phyloP scores from a whole-genome alignment of 2,888 invertebrate species.

The Zygogramma bicolorata region DNA sequence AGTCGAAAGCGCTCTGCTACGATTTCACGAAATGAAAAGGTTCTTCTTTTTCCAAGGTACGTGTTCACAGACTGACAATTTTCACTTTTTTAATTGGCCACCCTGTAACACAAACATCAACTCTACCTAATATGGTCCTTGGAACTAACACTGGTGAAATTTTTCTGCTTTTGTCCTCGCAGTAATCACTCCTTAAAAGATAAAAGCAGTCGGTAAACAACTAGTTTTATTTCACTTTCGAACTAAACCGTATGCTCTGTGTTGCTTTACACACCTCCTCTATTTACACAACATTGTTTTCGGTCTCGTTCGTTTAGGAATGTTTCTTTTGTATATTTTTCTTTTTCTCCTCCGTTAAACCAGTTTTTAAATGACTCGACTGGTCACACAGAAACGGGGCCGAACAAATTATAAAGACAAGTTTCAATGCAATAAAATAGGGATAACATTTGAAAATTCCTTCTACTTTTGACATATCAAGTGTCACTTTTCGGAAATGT shows the following conservation, averaged over 20 bases:
- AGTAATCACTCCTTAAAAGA: constrained; percentile 11
- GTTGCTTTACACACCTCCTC: constrained; percentile 53
- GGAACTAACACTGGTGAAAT: neutral
- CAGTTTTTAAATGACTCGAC: constrained; percentile 25
- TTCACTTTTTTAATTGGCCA: neutral
- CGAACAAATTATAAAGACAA: no score
- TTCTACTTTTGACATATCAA: no score
- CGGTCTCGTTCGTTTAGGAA: constrained; percentile 55
- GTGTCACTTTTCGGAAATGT: no score
- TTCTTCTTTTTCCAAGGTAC: no score
- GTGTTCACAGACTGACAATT: no score
- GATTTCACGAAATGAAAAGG: no score
- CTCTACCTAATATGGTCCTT: neutral
- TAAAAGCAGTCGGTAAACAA: constrained; percentile 14
- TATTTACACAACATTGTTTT: constrained; percentile 60
- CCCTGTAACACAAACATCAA: neutral
- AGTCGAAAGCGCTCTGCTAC: no score
- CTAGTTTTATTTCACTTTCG: constrained; percentile 53
- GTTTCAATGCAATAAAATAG: no score
- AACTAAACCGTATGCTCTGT: constrained; percentile 49
- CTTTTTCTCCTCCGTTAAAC: constrained; percentile 46
- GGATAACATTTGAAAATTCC: no score
- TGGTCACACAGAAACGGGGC: neutral
- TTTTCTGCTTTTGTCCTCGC: neutral
- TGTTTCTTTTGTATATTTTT: constrained; percentile 46